These are phyloP conservation scores for Dendrocincla fuliginosa DNA, from an alignment of 2,797 vertebrate genomes.

Conservation along the genomic window DNA sequence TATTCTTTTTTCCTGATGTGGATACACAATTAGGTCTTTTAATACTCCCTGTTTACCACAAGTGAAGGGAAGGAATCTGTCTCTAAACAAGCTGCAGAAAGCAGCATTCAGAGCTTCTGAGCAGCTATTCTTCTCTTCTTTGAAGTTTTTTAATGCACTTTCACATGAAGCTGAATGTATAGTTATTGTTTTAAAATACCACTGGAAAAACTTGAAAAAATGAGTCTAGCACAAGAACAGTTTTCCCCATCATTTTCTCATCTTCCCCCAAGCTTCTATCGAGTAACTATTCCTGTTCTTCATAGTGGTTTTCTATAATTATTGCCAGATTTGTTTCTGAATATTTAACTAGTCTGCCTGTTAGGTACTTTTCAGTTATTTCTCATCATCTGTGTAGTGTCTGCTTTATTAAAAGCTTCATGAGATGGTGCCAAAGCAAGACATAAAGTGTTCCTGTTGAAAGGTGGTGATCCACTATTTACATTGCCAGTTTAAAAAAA, in stretches of 20 bases:
- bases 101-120: background rate
- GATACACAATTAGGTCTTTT: background rate
- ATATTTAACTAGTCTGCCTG: constrained; percentile 46
- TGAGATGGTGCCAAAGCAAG: background rate
- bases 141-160: constrained; percentile 45
- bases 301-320: constrained; percentile 48
- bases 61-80: background rate
- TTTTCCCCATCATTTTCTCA: constrained; percentile 30
- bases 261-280: constrained; percentile 38
- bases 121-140: constrained; percentile 10
- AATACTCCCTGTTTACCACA: background rate
- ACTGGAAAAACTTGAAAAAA: constrained; percentile 60
- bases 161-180: background rate
- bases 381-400: constrained; percentile 7
- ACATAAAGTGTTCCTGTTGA: background rate
- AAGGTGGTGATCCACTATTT: background rate
- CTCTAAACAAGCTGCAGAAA: background rate
- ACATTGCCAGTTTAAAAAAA: background rate
- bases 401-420: constrained; percentile 25
- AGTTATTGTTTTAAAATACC: background rate
- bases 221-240: background rate
- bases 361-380: constrained; percentile 36
- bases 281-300: constrained; percentile 55
- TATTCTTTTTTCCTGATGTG: background rate
- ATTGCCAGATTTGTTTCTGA: constrained; percentile 39